A percentile compares a stretch with the other conserved stretches of the same genome.
phyloP scores from a whole-genome alignment of 2,888 invertebrate species.

The Pseudococcus longispinus region DNA sequence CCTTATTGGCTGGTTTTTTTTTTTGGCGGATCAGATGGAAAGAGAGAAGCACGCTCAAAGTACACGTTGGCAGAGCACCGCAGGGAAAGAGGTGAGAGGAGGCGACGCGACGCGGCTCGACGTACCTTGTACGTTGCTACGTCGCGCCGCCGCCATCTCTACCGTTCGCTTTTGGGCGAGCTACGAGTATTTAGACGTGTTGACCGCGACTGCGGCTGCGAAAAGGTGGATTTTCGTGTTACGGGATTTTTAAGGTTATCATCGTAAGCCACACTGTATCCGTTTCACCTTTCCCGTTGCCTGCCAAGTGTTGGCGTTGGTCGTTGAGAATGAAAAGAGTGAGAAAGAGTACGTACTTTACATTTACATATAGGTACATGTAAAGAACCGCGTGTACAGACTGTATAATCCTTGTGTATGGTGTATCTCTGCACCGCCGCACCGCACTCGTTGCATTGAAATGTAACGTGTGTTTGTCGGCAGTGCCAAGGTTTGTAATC shows the following conservation, averaged over 20 bases:
- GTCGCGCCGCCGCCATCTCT: not conserved
- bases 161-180: not conserved
- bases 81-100: not conserved
- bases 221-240: not conserved
- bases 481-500: slow-evolving; percentile 48
- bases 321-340: not conserved
- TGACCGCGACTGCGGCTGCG: not conserved
- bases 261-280: slow-evolving; percentile 36
- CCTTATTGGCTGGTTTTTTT: not conserved
- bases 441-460: not conserved
- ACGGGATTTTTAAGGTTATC: slow-evolving; percentile 48
- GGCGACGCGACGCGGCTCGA: not conserved
- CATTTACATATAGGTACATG: too few relatives aligned
- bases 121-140: not conserved
- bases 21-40: not conserved
- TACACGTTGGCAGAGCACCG: not conserved
- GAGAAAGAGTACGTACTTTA: not conserved
- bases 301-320: not conserved
- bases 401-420: not conserved
- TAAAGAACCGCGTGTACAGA: not conserved
- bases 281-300: slow-evolving; percentile 15
- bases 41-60: not conserved
- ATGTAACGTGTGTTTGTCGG: slow-evolving; percentile 16
- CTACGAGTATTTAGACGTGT: not conserved
- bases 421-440: not conserved